Evolutionary conservation across 1,140 invertebrate genomes (phyloP).

Genomic region (Lepidurus apus): DNA sequence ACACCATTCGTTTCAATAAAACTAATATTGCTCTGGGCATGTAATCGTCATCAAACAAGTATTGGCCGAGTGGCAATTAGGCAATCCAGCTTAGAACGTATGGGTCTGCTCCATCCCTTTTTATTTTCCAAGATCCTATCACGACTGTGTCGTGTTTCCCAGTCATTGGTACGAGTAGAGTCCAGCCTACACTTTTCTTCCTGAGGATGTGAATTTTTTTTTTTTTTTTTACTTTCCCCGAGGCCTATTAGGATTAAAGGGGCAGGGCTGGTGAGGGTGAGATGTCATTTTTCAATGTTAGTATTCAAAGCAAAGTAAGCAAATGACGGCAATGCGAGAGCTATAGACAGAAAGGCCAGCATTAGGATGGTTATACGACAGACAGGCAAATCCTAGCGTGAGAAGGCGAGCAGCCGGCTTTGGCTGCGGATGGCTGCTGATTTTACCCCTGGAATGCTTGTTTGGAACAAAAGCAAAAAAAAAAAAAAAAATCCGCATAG

Average conservation of each 20-base stretch:
- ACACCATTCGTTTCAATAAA: no score
- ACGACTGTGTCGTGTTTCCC: no score
- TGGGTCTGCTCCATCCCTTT: no score
- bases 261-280: neutral
- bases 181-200: no score
- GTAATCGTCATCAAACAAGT: no score
- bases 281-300: conserved; percentile 16
- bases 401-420: conserved; percentile 1
- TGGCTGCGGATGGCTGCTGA: neutral
- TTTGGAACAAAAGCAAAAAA: neutral
- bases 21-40: no score
- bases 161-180: no score
- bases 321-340: conserved; percentile 2
- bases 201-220: no score
- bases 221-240: no score
- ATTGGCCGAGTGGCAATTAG: no score
- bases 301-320: conserved; percentile 2
- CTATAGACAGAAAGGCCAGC: neutral
- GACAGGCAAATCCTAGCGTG: conserved; percentile 18
- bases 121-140: no score
- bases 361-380: neutral
- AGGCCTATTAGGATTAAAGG: neutral
- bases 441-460: conserved; percentile 5
- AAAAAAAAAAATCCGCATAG: neutral
- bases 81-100: no score